phyloP scores from a whole-genome alignment of 2,797 vertebrate genomes.

The Galago senegalensis region DNA sequence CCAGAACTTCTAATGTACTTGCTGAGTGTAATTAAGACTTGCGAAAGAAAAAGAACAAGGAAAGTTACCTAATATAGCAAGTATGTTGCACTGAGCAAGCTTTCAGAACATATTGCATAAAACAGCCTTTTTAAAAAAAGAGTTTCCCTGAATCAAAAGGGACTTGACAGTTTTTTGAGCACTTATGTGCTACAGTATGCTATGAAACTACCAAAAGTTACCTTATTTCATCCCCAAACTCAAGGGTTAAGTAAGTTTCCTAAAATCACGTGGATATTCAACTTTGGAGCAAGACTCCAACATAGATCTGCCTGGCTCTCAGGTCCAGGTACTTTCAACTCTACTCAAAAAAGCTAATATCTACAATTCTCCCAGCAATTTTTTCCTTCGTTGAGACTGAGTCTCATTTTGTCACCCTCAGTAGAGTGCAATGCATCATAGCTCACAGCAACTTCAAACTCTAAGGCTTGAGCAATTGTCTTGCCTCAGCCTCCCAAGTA shows the following conservation, averaged over 20 bases:
- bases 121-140: constrained; percentile 70
- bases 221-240: constrained; percentile 48
- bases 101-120: constrained; percentile 72
- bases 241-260: constrained; percentile 50
- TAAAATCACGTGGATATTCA: background rate
- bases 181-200: constrained; percentile 48
- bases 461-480: too few relatives aligned
- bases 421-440: too few relatives aligned
- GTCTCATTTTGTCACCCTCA: too few relatives aligned
- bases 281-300: background rate
- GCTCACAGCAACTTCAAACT: too few relatives aligned
- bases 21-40: constrained; percentile 76
- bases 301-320: background rate
- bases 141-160: constrained; percentile 69
- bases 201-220: constrained; percentile 61
- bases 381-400: too few relatives aligned
- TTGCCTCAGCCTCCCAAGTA: too few relatives aligned
- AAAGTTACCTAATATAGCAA: constrained; percentile 70
- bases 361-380: background rate
- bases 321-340: background rate
- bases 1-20: constrained; percentile 68
- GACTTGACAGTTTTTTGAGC: constrained; percentile 67
- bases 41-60: constrained; percentile 72
- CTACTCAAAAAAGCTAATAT: background rate
- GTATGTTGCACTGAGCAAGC: constrained; percentile 60